These are phyloP conservation scores for Ladona fulva DNA, from an alignment of 1,140 invertebrate genomes.

Conservation along the genomic window DNA sequence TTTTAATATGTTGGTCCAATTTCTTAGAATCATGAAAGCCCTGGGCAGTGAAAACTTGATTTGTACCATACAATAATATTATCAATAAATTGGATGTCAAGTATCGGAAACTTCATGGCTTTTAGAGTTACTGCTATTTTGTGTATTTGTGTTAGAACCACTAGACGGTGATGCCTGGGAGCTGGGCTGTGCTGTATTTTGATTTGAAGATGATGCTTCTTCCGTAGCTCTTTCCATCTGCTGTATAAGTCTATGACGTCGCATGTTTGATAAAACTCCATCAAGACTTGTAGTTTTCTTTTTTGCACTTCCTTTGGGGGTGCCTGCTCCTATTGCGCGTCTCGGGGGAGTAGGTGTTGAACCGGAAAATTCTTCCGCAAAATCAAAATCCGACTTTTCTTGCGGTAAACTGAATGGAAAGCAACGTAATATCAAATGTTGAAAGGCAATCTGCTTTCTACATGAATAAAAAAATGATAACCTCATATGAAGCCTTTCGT, in stretches of 20 bases:
- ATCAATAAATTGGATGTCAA: neutral
- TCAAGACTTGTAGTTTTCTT: slow-evolving; percentile 67
- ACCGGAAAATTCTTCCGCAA: slow-evolving; percentile 69
- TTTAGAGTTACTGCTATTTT: neutral
- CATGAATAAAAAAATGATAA: slow-evolving; percentile 19
- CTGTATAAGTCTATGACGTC: slow-evolving; percentile 44
- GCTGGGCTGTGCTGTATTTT: neutral
- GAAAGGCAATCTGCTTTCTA: slow-evolving; percentile 26
- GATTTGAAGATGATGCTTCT: neutral
- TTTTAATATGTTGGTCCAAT: too few species aligned
- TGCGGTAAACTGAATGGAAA: slow-evolving; percentile 33
- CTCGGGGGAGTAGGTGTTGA: slow-evolving; percentile 56
- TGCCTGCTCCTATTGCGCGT: slow-evolving; percentile 47
- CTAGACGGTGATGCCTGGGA: neutral
- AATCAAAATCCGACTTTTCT: slow-evolving; percentile 60
- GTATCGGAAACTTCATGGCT: neutral
- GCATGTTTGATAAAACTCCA: slow-evolving; percentile 62
- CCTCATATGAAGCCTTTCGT: neutral
- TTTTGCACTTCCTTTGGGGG: slow-evolving; percentile 59
- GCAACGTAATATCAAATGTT: slow-evolving; percentile 15
- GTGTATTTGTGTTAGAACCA: neutral
- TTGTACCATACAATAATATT: too few species aligned
- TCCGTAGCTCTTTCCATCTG: neutral
- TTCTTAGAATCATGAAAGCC: too few species aligned
- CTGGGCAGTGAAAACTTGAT: too few species aligned